Evolutionary conservation across 2,888 invertebrate species (phyloP).

Genomic region (Pasiphila rectangulata): DNA sequence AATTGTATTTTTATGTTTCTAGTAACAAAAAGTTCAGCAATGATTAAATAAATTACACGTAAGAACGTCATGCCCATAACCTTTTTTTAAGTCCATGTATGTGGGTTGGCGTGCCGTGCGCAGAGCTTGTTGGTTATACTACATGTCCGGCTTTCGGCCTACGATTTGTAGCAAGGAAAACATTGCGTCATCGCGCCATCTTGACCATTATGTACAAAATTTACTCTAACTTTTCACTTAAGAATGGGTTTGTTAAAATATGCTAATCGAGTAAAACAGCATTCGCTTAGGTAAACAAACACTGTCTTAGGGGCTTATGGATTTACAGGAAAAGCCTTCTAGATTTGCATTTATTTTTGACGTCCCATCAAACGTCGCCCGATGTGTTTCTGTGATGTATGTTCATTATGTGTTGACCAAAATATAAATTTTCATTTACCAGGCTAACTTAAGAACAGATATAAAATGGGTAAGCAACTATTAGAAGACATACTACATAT

Average conservation of each 20-base stretch:
- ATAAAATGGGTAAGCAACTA: constrained; percentile 21
- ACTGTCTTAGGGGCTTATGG: constrained; percentile 34
- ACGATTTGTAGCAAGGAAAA: constrained; percentile 60
- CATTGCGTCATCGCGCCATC: constrained; percentile 62
- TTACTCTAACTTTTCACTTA: constrained; percentile 23
- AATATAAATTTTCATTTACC: constrained; percentile 9
- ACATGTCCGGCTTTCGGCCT: constrained; percentile 70
- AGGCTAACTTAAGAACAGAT: constrained; percentile 4
- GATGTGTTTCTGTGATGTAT: too few species aligned
- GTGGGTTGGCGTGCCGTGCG: constrained; percentile 76
- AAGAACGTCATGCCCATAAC: constrained; percentile 55
- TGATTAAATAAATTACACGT: constrained; percentile 27
- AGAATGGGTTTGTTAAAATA: too few species aligned
- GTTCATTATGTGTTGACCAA: constrained; percentile 10
- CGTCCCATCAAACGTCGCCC: constrained; percentile 22
- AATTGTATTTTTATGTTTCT: too few species aligned
- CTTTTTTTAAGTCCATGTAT: constrained; percentile 68
- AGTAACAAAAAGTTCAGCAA: background rate
- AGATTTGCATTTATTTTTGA: constrained; percentile 31
- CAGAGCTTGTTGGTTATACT: constrained; percentile 56
- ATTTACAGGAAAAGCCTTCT: constrained; percentile 35
- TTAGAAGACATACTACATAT: background rate
- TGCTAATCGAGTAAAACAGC: constrained; percentile 22
- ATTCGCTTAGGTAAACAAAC: background rate
- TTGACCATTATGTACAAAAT: constrained; percentile 39